phyloP scores from a whole-genome alignment of 2,797 vertebrate genomes.

The Telmatherina bonti region DNA sequence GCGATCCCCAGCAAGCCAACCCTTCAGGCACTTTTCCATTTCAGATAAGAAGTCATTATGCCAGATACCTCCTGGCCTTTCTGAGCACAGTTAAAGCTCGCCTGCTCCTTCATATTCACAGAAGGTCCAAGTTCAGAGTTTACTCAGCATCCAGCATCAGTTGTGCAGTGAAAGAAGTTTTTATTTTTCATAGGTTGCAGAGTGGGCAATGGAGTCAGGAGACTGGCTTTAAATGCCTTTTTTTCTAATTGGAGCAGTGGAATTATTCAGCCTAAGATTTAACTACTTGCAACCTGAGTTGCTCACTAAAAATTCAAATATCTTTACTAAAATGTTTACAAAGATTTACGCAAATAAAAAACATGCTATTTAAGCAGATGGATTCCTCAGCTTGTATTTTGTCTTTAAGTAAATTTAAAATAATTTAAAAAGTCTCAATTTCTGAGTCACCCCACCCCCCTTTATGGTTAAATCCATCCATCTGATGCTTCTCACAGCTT shows the following conservation, averaged over 20 bases:
- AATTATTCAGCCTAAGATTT: conserved; percentile 19
- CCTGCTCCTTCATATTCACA: conserved; percentile 30
- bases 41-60: conserved; percentile 29
- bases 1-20: conserved; percentile 22
- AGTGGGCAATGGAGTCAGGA: conserved; percentile 17
- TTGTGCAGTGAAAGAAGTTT: conserved; percentile 21
- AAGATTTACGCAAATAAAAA: conserved; percentile 27
- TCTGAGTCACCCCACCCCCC: neutral
- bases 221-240: conserved; percentile 25
- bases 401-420: conserved; percentile 8
- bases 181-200: conserved; percentile 26
- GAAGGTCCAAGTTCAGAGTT: conserved; percentile 25
- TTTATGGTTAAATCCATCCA: conserved; percentile 13
- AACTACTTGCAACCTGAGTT: conserved; percentile 19
- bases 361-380: conserved; percentile 21
- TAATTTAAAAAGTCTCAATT: conserved; percentile 5
- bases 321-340: conserved; percentile 13
- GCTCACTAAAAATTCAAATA: conserved; percentile 21
- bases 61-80: conserved; percentile 17
- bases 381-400: conserved; percentile 20
- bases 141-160: conserved; percentile 27
- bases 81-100: conserved; percentile 26
- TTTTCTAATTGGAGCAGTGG: conserved; percentile 4
- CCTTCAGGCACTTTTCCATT: conserved; percentile 64
- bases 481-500: conserved; percentile 5